Percentiles rank a stretch among this genome's conserved stretches.
phyloP scores from a whole-genome alignment of 2,888 invertebrate species.

The Aelia acuminata region DNA sequence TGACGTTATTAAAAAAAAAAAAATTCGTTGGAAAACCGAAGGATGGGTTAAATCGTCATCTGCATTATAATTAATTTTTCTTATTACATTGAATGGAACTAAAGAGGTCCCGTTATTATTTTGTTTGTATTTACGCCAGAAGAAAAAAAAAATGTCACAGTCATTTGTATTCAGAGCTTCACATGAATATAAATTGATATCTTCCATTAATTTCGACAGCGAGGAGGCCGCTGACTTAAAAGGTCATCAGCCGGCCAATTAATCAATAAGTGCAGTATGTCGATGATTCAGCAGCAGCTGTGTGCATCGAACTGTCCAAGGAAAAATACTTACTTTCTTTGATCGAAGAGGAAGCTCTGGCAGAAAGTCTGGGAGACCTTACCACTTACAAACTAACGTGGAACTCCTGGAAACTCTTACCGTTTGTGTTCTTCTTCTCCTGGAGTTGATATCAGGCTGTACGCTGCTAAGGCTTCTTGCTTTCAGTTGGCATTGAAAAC shows the following conservation, averaged over 20 bases:
- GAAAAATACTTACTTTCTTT: background rate
- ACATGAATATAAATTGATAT: conserved; percentile 7
- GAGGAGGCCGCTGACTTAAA: background rate
- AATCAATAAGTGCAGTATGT: conserved; percentile 29
- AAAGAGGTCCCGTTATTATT: too few species aligned
- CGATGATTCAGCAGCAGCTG: background rate
- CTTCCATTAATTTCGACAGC: background rate
- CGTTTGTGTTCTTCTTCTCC: background rate
- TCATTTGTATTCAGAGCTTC: background rate
- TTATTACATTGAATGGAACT: too few species aligned
- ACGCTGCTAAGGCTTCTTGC: background rate
- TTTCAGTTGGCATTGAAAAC: conserved; percentile 13
- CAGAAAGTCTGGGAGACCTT: background rate
- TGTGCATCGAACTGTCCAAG: background rate
- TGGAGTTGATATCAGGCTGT: background rate
- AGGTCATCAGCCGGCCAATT: background rate
- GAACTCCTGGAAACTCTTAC: background rate
- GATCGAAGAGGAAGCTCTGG: background rate
- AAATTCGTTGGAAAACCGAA: too few species aligned
- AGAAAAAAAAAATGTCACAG: too few species aligned
- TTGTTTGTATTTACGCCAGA: too few species aligned
- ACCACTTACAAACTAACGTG: too few species aligned
- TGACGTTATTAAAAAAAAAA: too few species aligned
- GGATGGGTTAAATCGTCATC: too few species aligned
- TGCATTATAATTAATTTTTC: too few species aligned